Base-by-base conservation (phyloP, 2,888 invertebrate species). In the Drosophila fungiperda region DNA sequence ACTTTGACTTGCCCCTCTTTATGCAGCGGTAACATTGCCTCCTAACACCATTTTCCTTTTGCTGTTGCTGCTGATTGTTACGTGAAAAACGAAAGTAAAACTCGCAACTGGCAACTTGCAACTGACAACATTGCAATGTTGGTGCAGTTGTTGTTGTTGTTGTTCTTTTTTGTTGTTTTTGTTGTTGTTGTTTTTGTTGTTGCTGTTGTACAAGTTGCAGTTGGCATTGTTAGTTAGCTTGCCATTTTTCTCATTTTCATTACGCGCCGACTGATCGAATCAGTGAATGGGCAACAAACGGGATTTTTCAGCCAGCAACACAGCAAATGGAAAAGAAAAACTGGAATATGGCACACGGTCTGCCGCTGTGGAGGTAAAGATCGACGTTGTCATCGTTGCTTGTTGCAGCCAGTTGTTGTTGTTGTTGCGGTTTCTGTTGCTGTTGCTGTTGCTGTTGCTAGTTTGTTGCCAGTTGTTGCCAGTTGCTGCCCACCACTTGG, bases 1-100 rank as follows among this genome's bases (percentile, higher is more conserved):
- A n/a, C 49, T 4, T 1, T 38, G 26, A 26, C 26, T 49, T 32
- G 15, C 40, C 26, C 52, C 62, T 38, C 63, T 35, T 63, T 54
- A 11, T 55, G 67, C 38, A 75, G 73, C 78, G 78, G 73, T 68
- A 81, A 84, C 87, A 77, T 87, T 89, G 87, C 87, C 87, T 87
- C 83, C 89, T 87, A 87, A 87, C 87, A 87, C 89, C 87, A 87
- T 87, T 87, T 89, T 87, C 87, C 89, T 87, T 87, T 89, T 87
- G 82, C 80, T 72, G 64, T n/a, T 64, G 68, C 67, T 83, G 80
- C 63, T 60, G 61, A 52, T 58, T 75, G 87, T 87, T 87, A 84
- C 85, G 89, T 85, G 84, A 87, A 87, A 87, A 89, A 85, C 89
- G 89, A 87, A 87, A 87, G 87, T 87, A 87, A 87, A 89, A 87